Evolutionary conservation across 2,113 vertebrate species (phyloP), one percentile per base, ranked within the genome.

Genomic region (Pluvianellus socialis): DNA sequence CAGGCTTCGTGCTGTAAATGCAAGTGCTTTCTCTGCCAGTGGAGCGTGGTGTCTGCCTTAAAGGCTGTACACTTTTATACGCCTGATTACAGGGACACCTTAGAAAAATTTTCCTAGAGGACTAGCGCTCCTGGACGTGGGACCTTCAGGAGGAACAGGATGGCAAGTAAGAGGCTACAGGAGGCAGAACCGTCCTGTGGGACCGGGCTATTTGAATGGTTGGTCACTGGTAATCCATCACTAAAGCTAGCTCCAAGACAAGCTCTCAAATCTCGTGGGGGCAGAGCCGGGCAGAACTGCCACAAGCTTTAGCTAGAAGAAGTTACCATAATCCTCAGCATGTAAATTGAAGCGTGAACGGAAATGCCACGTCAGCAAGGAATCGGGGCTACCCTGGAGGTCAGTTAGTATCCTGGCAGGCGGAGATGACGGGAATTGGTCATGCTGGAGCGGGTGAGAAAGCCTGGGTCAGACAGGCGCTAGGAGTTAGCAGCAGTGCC

Each of bases 281-380:
- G 23, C 40, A 70, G 45, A 70, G 38, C 8, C 52, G 75, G 63
- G n/a, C 45, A 77, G 59, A 91, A 50, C 18, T 40, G 30, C 20
- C 38, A 52, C 3, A 12, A 50, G 49, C 44, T 90, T 63, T 59
- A 92, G 21, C 28, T 79, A 17, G 4, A 55, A 49, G 15, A 77
- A 28, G n/a, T 23, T 75, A 32, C 3, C 20, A 4, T 44, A 87
- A 90, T 75, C 53, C 44, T 63, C 3, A 0, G 2, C 0, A 0
- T 59, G 50, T 47, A 40, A 71, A 74, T 42, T 2, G 1, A 65
- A 59, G 28, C 1, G 2, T 21, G n/a, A 71, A 47, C 20, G 71
- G 74, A 72, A 72, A 65, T 27, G 44, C 23, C 20, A 6, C 0
- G 2, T 53, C 38, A 53, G 42, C 24, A 67, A 88, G 70, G 42